phyloP scores from a whole-genome alignment of 2,888 invertebrate species.

The Scelioninae gen. 1 region DNA sequence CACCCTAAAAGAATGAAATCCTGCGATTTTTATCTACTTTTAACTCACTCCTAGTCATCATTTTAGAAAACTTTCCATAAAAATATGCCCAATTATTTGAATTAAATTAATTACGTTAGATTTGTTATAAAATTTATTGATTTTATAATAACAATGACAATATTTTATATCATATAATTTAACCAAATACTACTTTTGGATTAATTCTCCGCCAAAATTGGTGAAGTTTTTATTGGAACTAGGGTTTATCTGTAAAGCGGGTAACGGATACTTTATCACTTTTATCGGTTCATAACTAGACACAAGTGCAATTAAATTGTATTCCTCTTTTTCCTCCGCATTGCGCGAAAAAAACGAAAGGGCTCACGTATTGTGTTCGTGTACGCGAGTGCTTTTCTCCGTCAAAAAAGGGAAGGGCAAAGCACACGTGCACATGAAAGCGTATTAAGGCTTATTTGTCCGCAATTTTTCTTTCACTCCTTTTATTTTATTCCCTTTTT shows the following conservation, averaged over 20 bases:
- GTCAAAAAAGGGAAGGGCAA: constrained; percentile 14
- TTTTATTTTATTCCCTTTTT: constrained; percentile 26
- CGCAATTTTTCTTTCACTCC: constrained; percentile 47
- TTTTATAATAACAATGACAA: too few species aligned
- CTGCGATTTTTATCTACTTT: too few species aligned
- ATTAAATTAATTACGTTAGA: too few species aligned
- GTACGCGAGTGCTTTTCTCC: constrained; percentile 35
- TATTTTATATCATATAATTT: too few species aligned
- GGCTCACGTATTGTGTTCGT: constrained; percentile 17
- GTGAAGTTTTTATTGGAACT: too few species aligned
- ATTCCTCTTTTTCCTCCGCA: constrained; percentile 12
- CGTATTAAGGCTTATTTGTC: constrained; percentile 59
- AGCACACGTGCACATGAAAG: constrained; percentile 31
- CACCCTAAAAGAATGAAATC: too few species aligned
- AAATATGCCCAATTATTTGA: too few species aligned
- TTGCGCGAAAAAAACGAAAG: constrained; percentile 4
- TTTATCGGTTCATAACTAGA: neutral
- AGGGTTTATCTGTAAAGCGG: neutral
- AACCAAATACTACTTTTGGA: too few species aligned
- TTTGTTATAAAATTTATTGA: too few species aligned
- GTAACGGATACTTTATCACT: neutral
- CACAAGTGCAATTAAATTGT: constrained; percentile 15
- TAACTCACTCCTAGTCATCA: too few species aligned
- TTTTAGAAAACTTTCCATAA: too few species aligned
- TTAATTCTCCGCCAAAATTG: too few species aligned